Conservation (phyloP, 2,113 vertebrate species). For the Bombycilla garrulus region DNA sequence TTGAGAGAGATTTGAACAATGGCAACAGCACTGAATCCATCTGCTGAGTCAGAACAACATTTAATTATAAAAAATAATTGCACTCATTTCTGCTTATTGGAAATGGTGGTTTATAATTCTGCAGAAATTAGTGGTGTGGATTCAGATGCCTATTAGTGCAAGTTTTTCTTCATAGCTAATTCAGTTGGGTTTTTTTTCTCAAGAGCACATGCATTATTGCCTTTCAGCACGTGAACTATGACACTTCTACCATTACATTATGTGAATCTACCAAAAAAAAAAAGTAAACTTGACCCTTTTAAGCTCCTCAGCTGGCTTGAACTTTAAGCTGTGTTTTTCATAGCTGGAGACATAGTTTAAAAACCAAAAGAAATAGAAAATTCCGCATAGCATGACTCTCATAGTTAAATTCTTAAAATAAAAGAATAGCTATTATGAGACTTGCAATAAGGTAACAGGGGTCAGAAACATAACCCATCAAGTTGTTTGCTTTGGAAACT, state of each 20-base stretch:
- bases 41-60: background rate
- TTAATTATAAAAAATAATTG: background rate
- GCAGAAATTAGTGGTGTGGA: background rate
- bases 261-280: background rate
- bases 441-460: background rate
- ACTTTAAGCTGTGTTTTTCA: background rate
- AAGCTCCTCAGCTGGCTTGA: background rate
- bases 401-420: background rate
- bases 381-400: background rate
- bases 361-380: background rate
- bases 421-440: background rate
- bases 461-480: background rate
- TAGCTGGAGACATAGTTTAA: background rate
- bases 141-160: background rate
- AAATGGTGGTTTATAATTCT: background rate
- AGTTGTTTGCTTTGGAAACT: background rate
- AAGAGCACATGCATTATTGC: background rate
- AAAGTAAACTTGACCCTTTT: background rate
- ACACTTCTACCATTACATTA: background rate
- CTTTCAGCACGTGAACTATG: background rate
- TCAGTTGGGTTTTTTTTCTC: background rate
- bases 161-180: background rate
- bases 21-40: background rate
- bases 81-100: background rate
- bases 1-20: background rate